A percentile compares a stretch with the other conserved stretches of the same genome.
phyloP scores from a whole-genome alignment of 2,888 invertebrate species.

The Rhodophaea formosa region DNA sequence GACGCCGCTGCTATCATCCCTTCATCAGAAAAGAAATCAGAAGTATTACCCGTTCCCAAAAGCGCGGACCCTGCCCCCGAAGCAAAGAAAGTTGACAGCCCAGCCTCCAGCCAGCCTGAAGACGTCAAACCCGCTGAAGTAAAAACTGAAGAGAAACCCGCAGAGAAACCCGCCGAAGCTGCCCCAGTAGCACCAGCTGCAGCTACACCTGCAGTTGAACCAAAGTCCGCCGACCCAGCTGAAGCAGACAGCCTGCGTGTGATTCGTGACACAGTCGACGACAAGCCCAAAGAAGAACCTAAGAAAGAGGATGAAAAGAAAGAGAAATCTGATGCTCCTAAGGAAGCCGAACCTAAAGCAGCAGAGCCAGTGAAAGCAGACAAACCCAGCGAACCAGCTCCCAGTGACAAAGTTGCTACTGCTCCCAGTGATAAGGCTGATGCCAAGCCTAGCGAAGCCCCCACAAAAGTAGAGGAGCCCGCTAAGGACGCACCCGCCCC shows the following conservation, averaged over 20 bases:
- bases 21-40: constrained; percentile 57
- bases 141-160: constrained; percentile 25
- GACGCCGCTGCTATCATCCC: constrained; percentile 52
- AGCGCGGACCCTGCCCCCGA: constrained; percentile 57
- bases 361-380: constrained; percentile 28
- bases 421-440: constrained; percentile 22
- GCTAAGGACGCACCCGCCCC: constrained; percentile 18
- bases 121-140: constrained; percentile 27
- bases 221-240: constrained; percentile 22
- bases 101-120: constrained; percentile 31
- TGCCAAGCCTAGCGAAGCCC: constrained; percentile 25
- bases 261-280: constrained; percentile 63
- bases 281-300: constrained; percentile 43
- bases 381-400: constrained; percentile 25
- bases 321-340: constrained; percentile 26
- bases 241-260: constrained; percentile 50
- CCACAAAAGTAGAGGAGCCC: constrained; percentile 25
- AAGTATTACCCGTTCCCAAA: constrained; percentile 51
- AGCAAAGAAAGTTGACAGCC: constrained; percentile 43
- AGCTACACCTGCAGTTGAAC: constrained; percentile 18
- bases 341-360: constrained; percentile 29
- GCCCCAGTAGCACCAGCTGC: constrained; percentile 22
- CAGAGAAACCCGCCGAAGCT: constrained; percentile 33
- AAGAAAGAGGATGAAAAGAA: constrained; percentile 26
- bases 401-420: neutral